A percentile compares a stretch with the other conserved stretches of the same genome.
These are phyloP conservation scores for Tetraneura akinire DNA, from an alignment of 1,140 invertebrate genomes.

Conservation along the genomic window DNA sequence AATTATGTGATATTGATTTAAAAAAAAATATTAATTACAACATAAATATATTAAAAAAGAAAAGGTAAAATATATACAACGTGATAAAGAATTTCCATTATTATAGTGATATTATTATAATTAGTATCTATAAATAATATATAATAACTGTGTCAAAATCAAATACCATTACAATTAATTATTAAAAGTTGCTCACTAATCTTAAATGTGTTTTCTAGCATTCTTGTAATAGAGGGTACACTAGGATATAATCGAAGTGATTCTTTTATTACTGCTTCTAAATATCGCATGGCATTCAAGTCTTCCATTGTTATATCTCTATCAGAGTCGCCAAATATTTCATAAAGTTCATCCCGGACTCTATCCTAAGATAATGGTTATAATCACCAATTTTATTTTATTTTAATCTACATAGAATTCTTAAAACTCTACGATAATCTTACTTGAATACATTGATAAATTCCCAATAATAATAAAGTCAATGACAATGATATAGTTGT, in stretches of 20 bases:
- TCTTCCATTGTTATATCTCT: conserved; percentile 61
- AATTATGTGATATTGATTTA: too few species aligned
- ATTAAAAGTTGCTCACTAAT: conserved; percentile 59
- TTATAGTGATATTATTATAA: too few species aligned
- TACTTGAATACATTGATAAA: conserved; percentile 67
- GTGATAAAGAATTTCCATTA: too few species aligned
- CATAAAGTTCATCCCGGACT: conserved; percentile 64
- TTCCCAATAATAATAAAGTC: conserved; percentile 69
- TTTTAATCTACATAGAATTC: too few species aligned
- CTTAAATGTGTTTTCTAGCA: conserved; percentile 64
- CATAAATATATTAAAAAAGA: too few species aligned
- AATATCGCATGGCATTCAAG: conserved; percentile 65
- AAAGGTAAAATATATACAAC: too few species aligned
- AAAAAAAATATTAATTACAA: too few species aligned
- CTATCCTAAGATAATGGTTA: conserved; percentile 65
- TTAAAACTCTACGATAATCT: too few species aligned
- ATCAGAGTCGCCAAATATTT: conserved; percentile 62
- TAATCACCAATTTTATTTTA: too few species aligned
- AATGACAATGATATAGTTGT: conserved; percentile 70
- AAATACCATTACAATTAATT: not conserved
- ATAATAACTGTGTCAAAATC: too few species aligned
- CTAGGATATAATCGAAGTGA: conserved; percentile 67
- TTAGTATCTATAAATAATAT: too few species aligned
- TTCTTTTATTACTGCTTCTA: conserved; percentile 68
- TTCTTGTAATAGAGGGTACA: conserved; percentile 66